Percentiles rank a stretch among this genome's conserved stretches.
Evolutionary conservation across 2,797 vertebrate genomes (phyloP).

Genomic region (Podargus strigoides): DNA sequence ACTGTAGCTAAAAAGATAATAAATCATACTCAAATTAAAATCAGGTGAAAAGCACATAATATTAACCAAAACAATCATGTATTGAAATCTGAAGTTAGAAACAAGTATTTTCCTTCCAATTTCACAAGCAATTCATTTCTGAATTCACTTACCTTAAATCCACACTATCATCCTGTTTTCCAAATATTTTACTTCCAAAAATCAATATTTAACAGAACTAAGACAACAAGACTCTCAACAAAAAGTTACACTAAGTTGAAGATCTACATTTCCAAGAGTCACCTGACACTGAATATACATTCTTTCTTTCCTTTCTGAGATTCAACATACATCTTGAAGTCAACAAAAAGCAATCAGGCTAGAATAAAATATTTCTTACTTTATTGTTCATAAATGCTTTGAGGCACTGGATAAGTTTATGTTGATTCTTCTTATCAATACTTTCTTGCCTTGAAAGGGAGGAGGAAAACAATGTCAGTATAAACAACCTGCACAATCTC

Average conservation of each 20-base stretch:
- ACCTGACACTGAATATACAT: neutral
- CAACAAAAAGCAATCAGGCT: neutral
- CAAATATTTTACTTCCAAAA: neutral
- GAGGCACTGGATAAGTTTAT: slow-evolving; percentile 98
- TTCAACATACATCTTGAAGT: neutral
- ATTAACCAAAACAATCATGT: neutral
- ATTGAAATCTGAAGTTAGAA: neutral
- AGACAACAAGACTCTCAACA: neutral
- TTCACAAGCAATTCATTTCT: neutral
- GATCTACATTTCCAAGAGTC: neutral
- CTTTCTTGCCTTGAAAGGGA: slow-evolving; percentile 85
- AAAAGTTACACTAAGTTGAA: neutral
- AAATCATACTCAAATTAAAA: neutral
- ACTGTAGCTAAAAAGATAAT: neutral
- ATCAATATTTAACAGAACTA: neutral
- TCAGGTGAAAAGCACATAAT: neutral
- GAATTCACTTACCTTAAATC: neutral
- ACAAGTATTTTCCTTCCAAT: neutral
- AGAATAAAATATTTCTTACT: slow-evolving; percentile 73
- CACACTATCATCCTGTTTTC: neutral
- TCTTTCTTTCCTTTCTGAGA: neutral
- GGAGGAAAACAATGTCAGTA: neutral
- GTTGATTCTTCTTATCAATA: slow-evolving; percentile 96
- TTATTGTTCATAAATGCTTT: slow-evolving; percentile 99
- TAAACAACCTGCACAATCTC: neutral